These are phyloP conservation scores for Lasioglossum leucozonium DNA, from an alignment of 2,888 invertebrate genomes.

Conservation along the genomic window DNA sequence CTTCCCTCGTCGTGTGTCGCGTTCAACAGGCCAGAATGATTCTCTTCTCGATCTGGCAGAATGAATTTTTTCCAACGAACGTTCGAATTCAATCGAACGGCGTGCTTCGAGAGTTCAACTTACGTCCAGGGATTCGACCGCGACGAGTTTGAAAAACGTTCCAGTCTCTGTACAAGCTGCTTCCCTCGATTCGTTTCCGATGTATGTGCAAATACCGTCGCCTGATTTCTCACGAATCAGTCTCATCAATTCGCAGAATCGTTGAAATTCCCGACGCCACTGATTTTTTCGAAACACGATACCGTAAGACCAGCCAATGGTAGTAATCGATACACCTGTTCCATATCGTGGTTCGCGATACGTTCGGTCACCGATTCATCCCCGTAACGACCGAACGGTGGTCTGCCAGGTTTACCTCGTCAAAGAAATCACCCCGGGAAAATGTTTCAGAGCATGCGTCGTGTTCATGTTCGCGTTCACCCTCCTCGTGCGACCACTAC, in stretches of 20 bases:
- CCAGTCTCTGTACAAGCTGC: no score
- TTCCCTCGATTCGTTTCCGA: no score
- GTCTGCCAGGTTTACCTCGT: slow-evolving; percentile 69
- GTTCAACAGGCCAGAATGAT: neutral
- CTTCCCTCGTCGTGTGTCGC: neutral
- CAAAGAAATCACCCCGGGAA: slow-evolving; percentile 76
- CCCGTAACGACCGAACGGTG: slow-evolving; percentile 79
- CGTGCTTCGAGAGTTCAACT: neutral
- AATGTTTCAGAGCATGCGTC: slow-evolving; percentile 75
- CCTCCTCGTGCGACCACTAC: neutral
- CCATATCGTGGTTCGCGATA: slow-evolving; percentile 40
- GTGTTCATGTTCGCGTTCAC: slow-evolving; percentile 64
- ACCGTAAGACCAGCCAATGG: neutral
- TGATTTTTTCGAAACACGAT: neutral
- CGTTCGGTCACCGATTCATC: slow-evolving; percentile 62
- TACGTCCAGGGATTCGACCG: neutral
- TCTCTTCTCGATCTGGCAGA: neutral
- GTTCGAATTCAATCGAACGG: neutral
- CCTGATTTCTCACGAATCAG: neutral
- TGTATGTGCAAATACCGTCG: neutral
- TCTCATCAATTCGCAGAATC: neutral
- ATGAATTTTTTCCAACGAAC: neutral
- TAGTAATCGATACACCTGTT: slow-evolving; percentile 40
- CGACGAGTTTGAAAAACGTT: neutral
- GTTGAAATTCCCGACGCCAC: neutral